A percentile compares a stretch with the other conserved stretches of the same genome.
Evolutionary conservation across 2,888 invertebrate genomes (phyloP).

Genomic region (Sabatieria punctata): DNA sequence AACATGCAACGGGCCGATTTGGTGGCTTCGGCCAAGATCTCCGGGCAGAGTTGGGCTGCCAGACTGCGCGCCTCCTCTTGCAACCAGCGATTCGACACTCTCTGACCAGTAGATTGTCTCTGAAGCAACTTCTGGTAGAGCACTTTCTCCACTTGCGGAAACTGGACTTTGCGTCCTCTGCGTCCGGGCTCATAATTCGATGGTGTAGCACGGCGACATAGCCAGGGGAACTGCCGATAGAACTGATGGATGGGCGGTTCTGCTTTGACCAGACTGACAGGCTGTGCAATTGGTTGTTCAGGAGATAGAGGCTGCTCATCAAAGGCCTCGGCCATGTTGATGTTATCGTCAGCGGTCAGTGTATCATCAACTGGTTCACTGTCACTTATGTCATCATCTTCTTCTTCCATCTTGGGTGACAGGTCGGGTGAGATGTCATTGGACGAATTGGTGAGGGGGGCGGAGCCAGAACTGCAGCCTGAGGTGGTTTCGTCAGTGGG

Average conservation of each 20-base stretch:
- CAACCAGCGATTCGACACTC: conserved; percentile 11
- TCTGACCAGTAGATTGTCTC: conserved; percentile 5
- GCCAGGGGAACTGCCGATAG: conserved; percentile 13
- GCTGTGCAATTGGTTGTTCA: neutral
- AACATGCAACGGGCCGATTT: conserved; percentile 12
- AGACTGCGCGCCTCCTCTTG: conserved; percentile 11
- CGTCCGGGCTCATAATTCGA: conserved; percentile 7
- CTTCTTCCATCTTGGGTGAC: neutral
- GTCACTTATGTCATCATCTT: neutral
- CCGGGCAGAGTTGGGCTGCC: conserved; percentile 9
- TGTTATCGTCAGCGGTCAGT: neutral
- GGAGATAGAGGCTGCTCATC: neutral
- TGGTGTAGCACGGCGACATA: conserved; percentile 5
- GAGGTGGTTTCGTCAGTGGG: too few relatives aligned
- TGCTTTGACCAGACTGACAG: neutral
- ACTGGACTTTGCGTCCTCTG: conserved; percentile 12
- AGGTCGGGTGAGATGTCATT: neutral
- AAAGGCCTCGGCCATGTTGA: neutral
- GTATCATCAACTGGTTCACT: too few relatives aligned
- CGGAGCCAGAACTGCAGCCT: neutral
- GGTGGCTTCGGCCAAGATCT: conserved; percentile 10
- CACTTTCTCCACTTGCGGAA: conserved; percentile 11
- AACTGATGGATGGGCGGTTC: conserved; percentile 13
- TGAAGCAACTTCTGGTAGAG: conserved; percentile 6
- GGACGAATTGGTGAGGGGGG: neutral